Evolutionary conservation across 2,888 invertebrate genomes (phyloP).

Genomic region (Anoplius nigerrimus): DNA sequence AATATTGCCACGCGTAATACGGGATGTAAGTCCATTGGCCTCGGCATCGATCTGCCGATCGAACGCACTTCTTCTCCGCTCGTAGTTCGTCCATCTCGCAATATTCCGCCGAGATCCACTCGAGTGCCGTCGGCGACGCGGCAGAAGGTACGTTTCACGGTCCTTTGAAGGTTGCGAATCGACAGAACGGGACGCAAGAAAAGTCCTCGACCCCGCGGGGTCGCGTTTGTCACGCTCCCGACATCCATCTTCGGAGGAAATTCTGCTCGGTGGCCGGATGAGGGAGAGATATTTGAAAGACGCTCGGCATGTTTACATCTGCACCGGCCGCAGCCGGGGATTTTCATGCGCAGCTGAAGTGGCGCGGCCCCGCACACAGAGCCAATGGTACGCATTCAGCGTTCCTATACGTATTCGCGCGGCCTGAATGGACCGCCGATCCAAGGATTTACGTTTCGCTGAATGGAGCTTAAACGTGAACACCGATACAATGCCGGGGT

Average conservation of each 20-base stretch:
- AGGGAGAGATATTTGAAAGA: slow-evolving; percentile 23
- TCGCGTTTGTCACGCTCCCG: slow-evolving; percentile 44
- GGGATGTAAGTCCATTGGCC: no score
- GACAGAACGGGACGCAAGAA: no score
- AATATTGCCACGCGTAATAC: no score
- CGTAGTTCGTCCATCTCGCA: no score
- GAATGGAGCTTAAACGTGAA: slow-evolving; percentile 47
- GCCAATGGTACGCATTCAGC: no score
- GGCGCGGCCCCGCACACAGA: not conserved
- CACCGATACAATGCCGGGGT: slow-evolving; percentile 43
- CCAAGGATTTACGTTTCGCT: slow-evolving; percentile 46
- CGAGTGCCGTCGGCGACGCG: no score
- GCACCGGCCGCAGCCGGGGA: slow-evolving; percentile 28
- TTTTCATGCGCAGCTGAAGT: slow-evolving; percentile 1
- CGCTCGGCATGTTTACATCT: slow-evolving; percentile 46
- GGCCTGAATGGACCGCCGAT: slow-evolving; percentile 40
- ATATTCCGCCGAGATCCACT: no score
- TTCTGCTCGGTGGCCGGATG: slow-evolving; percentile 9
- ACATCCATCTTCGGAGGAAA: slow-evolving; percentile 35
- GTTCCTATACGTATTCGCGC: slow-evolving; percentile 34
- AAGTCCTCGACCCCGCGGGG: no score
- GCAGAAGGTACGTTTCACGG: no score
- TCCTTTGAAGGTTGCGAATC: no score
- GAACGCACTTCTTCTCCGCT: no score
- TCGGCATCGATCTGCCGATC: no score